Evolutionary conservation across 2,113 vertebrate species (phyloP).

Genomic region (Eurypyga helias): DNA sequence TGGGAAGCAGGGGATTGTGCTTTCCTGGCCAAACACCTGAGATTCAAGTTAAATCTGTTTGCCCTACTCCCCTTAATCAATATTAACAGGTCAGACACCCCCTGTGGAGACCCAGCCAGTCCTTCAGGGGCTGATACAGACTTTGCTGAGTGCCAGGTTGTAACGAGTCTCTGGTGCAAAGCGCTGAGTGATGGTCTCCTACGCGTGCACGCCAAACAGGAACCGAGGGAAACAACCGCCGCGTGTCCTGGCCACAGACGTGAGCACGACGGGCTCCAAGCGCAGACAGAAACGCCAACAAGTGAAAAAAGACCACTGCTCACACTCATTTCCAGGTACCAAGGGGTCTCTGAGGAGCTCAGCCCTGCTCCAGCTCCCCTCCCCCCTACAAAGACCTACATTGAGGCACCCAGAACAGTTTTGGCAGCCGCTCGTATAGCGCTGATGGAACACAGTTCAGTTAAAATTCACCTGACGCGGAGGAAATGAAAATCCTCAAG

Average conservation of each 20-base stretch:
- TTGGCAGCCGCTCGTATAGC: not conserved
- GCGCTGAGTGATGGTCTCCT: not conserved
- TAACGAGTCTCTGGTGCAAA: not conserved
- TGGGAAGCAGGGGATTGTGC: not conserved
- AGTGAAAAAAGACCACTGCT: not conserved
- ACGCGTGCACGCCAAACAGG: rapidly evolving
- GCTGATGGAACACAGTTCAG: not conserved
- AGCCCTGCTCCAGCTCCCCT: not conserved
- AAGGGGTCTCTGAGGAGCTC: not conserved
- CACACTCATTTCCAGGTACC: not conserved
- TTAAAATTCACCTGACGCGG: not conserved
- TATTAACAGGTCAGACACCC: not conserved
- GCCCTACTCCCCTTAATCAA: not conserved
- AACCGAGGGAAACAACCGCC: not conserved
- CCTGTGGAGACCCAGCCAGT: not conserved
- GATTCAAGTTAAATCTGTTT: not conserved
- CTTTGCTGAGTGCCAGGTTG: not conserved
- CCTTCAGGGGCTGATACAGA: not conserved
- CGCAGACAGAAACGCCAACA: not conserved
- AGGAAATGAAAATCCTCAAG: slow-evolving; percentile 48
- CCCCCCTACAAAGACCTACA: not conserved
- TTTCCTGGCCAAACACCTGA: not conserved
- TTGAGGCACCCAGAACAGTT: not conserved
- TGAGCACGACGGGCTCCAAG: not conserved
- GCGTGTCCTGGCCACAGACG: not conserved